Evolutionary conservation across 1,140 invertebrate species (phyloP).

Genomic region (Dreissena polymorpha): DNA sequence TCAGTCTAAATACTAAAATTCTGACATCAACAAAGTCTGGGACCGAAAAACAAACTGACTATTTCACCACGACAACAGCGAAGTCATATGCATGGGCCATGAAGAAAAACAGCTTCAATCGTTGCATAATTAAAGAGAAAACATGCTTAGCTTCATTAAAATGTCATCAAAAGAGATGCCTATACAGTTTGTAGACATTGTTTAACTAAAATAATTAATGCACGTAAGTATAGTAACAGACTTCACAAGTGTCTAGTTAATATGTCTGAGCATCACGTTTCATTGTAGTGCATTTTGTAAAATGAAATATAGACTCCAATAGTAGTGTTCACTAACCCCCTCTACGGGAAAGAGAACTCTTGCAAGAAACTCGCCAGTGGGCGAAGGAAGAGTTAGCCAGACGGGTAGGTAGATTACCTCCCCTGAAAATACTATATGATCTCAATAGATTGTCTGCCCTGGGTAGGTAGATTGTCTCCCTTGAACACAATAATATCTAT

Average conservation of each 20-base stretch:
- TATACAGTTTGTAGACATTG: neutral
- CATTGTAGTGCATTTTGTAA: neutral
- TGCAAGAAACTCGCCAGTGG: constrained; percentile 88
- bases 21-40: no score
- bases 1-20: no score
- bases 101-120: no score
- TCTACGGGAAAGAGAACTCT: constrained; percentile 86
- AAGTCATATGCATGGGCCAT: no score
- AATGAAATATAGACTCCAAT: neutral
- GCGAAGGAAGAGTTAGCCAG: constrained; percentile 84
- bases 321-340: neutral
- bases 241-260: neutral
- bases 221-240: neutral
- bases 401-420: constrained; percentile 57
- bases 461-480: no score
- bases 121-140: no score
- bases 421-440: no score
- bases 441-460: no score
- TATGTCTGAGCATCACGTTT: neutral
- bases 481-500: no score
- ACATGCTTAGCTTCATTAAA: no score
- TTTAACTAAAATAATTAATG: neutral
- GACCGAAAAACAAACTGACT: no score
- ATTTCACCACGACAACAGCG: no score
- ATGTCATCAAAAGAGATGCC: neutral